Evolutionary conservation across 2,888 invertebrate genomes (phyloP).

Genomic region (Nymphalis polychloros): DNA sequence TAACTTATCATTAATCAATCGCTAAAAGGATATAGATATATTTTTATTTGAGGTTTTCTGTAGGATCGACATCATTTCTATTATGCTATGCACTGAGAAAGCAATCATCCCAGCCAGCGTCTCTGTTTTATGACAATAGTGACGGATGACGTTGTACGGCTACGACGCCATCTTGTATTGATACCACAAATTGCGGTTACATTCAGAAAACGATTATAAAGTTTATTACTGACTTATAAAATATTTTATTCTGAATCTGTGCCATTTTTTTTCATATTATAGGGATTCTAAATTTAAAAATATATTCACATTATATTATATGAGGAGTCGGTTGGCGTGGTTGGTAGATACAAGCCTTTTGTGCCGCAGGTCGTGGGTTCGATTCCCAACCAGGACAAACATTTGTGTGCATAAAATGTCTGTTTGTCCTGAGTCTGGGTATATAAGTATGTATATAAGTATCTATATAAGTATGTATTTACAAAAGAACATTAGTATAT

Average conservation of each 20-base stretch:
- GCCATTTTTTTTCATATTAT: background rate
- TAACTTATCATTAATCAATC: no score
- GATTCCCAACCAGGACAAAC: no score
- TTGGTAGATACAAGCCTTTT: no score
- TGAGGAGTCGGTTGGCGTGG: no score
- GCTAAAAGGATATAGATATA: no score
- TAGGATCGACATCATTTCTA: background rate
- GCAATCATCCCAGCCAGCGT: constrained; percentile 53
- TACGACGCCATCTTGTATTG: constrained; percentile 64
- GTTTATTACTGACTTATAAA: constrained; percentile 15
- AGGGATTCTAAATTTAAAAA: background rate
- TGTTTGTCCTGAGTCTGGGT: no score
- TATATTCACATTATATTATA: no score
- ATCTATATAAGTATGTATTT: no score
- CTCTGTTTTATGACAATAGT: constrained; percentile 55
- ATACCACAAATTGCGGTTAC: constrained; percentile 51
- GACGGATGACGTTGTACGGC: constrained; percentile 54
- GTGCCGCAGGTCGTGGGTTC: no score
- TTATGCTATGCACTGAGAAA: background rate
- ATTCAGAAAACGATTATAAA: constrained; percentile 28
- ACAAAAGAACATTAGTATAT: no score
- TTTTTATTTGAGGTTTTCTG: constrained; percentile 27
- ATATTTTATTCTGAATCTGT: constrained; percentile 1
- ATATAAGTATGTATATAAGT: no score
- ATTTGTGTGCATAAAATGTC: no score